These are phyloP conservation scores for Gasterosteus nipponicus DNA, from an alignment of 2,113 vertebrate genomes.

Conservation along the genomic window DNA sequence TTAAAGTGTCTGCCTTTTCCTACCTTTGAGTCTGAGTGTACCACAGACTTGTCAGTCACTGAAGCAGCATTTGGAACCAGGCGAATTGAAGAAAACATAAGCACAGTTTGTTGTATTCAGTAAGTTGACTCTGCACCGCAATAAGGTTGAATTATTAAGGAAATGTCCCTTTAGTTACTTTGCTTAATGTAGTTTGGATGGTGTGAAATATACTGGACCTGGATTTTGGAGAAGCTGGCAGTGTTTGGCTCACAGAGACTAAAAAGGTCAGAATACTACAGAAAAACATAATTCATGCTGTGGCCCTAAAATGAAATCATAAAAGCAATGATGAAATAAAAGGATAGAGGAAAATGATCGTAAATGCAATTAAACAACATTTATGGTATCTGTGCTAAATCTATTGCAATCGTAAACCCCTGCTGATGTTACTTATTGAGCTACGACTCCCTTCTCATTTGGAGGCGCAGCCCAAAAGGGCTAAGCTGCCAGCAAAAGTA, in stretches of 20 bases:
- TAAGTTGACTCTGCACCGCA: too few relatives aligned
- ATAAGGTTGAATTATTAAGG: too few relatives aligned
- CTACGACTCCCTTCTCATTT: background rate
- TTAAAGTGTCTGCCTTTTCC: background rate
- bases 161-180: background rate
- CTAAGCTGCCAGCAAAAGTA: background rate
- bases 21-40: background rate
- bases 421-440: background rate
- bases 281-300: constrained; percentile 33
- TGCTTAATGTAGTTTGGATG: constrained; percentile 3
- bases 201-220: background rate
- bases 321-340: constrained; percentile 37
- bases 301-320: constrained; percentile 19
- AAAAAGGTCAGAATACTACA: constrained; percentile 41
- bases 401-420: background rate
- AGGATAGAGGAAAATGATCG: background rate
- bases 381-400: too few relatives aligned
- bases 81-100: background rate
- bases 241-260: constrained; percentile 21
- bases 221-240: constrained; percentile 10
- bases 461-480: background rate
- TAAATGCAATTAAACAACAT: background rate
- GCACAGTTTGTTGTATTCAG: too few relatives aligned
- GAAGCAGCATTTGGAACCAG: background rate
- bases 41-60: background rate